A percentile compares a stretch with the other conserved stretches of the same genome.
These are phyloP conservation scores for Adelognathus sp. DNA, from an alignment of 2,888 invertebrate genomes.

Conservation along the genomic window DNA sequence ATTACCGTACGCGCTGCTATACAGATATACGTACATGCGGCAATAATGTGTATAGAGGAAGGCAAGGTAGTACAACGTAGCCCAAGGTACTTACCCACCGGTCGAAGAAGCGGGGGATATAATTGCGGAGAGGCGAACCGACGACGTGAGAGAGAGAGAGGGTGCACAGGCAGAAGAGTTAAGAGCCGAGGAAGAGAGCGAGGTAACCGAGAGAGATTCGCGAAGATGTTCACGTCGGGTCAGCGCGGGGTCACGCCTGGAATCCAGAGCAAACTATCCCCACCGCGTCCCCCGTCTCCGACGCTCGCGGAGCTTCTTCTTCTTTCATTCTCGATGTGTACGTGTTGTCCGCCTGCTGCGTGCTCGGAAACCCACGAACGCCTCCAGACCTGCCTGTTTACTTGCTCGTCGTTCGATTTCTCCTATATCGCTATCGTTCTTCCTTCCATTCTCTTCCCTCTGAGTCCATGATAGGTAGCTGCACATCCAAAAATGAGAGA, in stretches of 20 bases:
- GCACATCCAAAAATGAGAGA: no score
- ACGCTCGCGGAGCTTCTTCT: slow-evolving; percentile 27
- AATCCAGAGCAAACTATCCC: slow-evolving; percentile 81
- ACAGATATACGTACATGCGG: neutral
- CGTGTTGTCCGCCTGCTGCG: slow-evolving; percentile 59
- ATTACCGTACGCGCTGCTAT: slow-evolving; percentile 7
- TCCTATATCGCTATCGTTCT: slow-evolving; percentile 43
- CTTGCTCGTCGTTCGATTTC: slow-evolving; percentile 50
- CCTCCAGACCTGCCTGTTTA: slow-evolving; percentile 68
- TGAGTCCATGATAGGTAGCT: slow-evolving; percentile 55
- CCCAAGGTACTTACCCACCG: slow-evolving; percentile 55
- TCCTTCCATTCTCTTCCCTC: slow-evolving; percentile 30
- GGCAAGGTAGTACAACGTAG: slow-evolving; percentile 53
- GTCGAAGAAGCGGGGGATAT: slow-evolving; percentile 67
- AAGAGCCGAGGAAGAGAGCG: slow-evolving; percentile 52
- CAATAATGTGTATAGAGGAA: neutral
- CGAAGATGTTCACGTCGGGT: slow-evolving; percentile 80
- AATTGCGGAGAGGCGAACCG: slow-evolving; percentile 69
- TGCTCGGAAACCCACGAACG: slow-evolving; percentile 60
- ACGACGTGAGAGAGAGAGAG: slow-evolving; percentile 49
- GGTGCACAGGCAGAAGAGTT: no score
- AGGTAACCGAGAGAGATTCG: slow-evolving; percentile 70
- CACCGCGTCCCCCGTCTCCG: slow-evolving; percentile 57
- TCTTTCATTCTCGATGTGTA: slow-evolving; percentile 42
- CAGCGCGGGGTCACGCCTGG: slow-evolving; percentile 80